Evolutionary conservation across 2,113 vertebrate species (phyloP).

Genomic region (Chaenogobius annularis): DNA sequence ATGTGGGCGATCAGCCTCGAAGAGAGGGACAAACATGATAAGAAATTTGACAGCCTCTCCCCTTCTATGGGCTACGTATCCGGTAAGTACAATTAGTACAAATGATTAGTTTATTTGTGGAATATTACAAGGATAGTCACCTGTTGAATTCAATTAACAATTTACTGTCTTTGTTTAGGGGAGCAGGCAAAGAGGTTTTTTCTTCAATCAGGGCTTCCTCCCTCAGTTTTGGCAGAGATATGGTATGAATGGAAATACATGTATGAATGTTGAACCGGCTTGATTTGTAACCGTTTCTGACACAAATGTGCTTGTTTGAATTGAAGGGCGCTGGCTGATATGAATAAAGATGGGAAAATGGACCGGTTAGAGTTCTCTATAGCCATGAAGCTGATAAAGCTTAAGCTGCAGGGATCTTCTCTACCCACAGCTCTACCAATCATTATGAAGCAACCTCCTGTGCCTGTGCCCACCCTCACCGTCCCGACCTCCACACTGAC

Average conservation of each 20-base stretch:
- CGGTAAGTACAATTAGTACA: conserved; percentile 76
- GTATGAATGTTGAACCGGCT: too few relatives aligned
- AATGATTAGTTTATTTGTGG: not conserved
- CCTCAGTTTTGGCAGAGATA: conserved; percentile 90
- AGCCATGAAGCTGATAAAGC: conserved; percentile 97
- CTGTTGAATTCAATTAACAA: not conserved
- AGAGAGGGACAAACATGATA: conserved; percentile 88
- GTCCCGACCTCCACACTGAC: conserved; percentile 64
- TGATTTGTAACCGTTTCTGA: not conserved
- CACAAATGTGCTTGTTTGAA: not conserved
- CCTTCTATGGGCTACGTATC: conserved; percentile 85
- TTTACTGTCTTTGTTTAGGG: conserved; percentile 69
- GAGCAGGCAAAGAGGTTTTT: conserved; percentile 94
- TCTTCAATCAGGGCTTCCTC: conserved; percentile 89
- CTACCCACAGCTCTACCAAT: conserved; percentile 87
- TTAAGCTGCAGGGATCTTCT: conserved; percentile 88
- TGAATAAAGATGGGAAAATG: conserved; percentile 98
- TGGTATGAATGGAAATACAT: conserved; percentile 79
- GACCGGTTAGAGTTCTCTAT: conserved; percentile 95
- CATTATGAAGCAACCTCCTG: conserved; percentile 93
- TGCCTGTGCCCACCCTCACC: conserved; percentile 68
- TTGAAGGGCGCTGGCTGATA: conserved; percentile 86
- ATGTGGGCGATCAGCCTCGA: conserved; percentile 90
- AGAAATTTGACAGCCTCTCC: conserved; percentile 89
- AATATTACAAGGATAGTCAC: not conserved